A percentile compares a stretch with the other conserved stretches of the same genome.
phyloP scores from a whole-genome alignment of 2,113 vertebrate species.

The Tonatia bakeri region DNA sequence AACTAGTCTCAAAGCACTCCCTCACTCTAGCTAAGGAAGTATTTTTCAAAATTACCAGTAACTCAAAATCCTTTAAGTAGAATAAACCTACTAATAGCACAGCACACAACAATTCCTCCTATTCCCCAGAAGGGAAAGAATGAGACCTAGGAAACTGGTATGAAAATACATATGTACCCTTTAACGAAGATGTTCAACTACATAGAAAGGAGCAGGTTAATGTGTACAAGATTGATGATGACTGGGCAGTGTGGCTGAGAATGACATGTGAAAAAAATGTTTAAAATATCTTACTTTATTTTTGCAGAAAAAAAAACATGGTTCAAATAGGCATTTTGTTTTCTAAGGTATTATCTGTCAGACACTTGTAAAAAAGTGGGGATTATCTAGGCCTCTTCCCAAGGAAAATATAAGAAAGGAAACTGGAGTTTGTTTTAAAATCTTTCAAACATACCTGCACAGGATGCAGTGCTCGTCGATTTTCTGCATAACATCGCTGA shows the following conservation, averaged over 20 bases:
- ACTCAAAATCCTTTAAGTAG: background rate
- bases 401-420: background rate
- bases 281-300: background rate
- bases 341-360: background rate
- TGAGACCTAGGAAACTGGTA: background rate
- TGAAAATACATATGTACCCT: background rate
- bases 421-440: background rate
- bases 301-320: background rate
- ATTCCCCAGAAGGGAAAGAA: background rate
- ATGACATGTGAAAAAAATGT: background rate
- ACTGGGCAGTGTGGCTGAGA: background rate
- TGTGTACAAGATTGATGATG: background rate
- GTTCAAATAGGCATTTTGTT: background rate
- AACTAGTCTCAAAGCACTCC: background rate
- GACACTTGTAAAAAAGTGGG: background rate
- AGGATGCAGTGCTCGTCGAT: constrained; percentile 89
- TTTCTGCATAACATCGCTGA: constrained; percentile 96
- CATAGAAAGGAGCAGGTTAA: background rate
- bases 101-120: background rate
- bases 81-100: background rate
- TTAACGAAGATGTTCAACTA: background rate
- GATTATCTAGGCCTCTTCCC: background rate
- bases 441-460: constrained; percentile 86
- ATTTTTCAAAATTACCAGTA: background rate
- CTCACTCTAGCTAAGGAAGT: background rate